phyloP scores from a whole-genome alignment of 2,113 vertebrate species.

The Sturnira hondurensis region DNA sequence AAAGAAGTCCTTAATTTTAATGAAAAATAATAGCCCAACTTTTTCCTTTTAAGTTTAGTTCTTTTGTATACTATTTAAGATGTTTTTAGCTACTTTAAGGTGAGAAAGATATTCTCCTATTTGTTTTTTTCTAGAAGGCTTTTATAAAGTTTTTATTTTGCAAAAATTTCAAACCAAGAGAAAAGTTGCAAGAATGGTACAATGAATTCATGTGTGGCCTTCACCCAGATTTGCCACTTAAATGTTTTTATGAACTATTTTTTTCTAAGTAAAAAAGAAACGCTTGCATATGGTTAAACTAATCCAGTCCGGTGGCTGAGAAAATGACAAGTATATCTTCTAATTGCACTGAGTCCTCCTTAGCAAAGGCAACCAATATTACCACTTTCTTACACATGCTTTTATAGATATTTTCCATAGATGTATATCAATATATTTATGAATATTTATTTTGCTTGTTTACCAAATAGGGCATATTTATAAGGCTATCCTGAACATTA shows the following conservation, averaged over 20 bases:
- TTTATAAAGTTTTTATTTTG: conserved; percentile 6
- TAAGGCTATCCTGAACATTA: neutral
- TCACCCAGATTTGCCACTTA: neutral
- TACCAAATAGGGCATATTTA: neutral
- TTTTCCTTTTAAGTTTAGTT: neutral
- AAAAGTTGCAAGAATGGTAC: neutral
- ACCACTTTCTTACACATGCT: neutral
- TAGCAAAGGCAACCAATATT: neutral
- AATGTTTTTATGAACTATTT: neutral
- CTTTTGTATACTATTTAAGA: neutral
- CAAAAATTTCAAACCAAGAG: neutral
- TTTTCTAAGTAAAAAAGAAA: neutral
- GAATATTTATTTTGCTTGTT: neutral
- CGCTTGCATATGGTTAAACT: neutral
- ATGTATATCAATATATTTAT: neutral
- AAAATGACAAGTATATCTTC: neutral
- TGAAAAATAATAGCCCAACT: neutral
- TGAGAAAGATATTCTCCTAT: neutral
- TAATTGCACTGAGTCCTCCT: neutral
- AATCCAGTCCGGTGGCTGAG: neutral
- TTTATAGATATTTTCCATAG: neutral
- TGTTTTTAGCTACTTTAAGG: neutral
- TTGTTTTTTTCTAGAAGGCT: neutral
- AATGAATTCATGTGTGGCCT: neutral
- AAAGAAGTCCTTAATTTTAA: conserved; percentile 2